These are phyloP conservation scores for Nemapogon koenigi DNA, from an alignment of 2,888 invertebrate species.

Conservation along the genomic window DNA sequence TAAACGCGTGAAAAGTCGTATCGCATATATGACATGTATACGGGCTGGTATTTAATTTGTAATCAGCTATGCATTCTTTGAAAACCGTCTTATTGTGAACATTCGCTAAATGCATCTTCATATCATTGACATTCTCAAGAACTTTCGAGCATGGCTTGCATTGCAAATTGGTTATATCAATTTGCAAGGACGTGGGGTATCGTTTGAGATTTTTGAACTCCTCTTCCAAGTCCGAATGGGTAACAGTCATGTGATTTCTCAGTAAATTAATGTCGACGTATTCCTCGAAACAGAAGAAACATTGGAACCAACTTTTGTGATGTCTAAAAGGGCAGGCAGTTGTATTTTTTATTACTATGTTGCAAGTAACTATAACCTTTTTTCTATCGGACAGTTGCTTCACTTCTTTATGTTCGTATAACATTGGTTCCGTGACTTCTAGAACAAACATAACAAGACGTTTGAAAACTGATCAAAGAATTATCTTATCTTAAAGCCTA, in stretches of 20 bases:
- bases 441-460: too few relatives aligned
- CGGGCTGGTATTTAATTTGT: conserved; percentile 38
- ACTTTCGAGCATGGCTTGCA: conserved; percentile 35
- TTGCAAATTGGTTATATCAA: conserved; percentile 44
- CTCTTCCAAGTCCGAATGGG: conserved; percentile 28
- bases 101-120: conserved; percentile 28
- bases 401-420: conserved; percentile 12
- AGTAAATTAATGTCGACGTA: conserved; percentile 40
- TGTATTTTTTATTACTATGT: conserved; percentile 33
- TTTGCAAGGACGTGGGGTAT: conserved; percentile 44
- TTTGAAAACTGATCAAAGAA: too few relatives aligned
- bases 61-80: conserved; percentile 47
- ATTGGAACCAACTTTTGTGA: conserved; percentile 51
- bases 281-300: conserved; percentile 42
- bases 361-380: conserved; percentile 36
- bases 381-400: conserved; percentile 42
- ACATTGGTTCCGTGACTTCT: too few relatives aligned
- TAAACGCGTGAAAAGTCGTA: conserved; percentile 41
- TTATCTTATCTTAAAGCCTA: too few relatives aligned
- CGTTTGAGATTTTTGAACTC: conserved; percentile 42
- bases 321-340: conserved; percentile 51
- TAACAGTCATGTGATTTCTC: conserved; percentile 27
- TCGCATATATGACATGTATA: conserved; percentile 41
- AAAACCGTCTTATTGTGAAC: conserved; percentile 37
- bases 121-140: conserved; percentile 30